phyloP scores from a whole-genome alignment of 2,113 vertebrate species.

The Equus quagga region DNA sequence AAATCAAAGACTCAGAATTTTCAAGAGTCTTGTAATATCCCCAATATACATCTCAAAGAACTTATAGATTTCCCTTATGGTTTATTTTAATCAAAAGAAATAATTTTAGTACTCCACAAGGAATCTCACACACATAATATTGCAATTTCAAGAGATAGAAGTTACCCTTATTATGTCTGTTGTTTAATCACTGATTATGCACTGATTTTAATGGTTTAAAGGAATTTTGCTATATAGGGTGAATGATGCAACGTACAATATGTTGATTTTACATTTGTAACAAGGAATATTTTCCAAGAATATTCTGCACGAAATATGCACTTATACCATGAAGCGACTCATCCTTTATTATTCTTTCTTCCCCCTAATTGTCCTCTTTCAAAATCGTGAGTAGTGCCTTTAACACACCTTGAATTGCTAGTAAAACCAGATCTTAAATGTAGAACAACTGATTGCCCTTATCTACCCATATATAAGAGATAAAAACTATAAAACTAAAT shows the following conservation, averaged over 20 bases:
- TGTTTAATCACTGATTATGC: slow-evolving; percentile 56
- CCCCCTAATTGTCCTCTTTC: not conserved
- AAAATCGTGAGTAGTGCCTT: not conserved
- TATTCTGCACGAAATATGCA: not conserved
- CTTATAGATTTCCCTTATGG: slow-evolving; percentile 59
- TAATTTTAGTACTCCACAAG: slow-evolving; percentile 51
- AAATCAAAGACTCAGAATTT: slow-evolving; percentile 57
- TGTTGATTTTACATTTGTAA: not conserved
- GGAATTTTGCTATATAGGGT: not conserved
- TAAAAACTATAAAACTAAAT: not conserved
- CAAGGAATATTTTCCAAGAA: not conserved
- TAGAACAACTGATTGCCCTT: not conserved
- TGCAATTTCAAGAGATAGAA: slow-evolving; percentile 51
- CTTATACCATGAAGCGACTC: not conserved
- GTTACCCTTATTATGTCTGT: not conserved
- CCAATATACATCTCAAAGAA: slow-evolving; percentile 46
- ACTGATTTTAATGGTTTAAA: slow-evolving; percentile 1
- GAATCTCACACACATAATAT: not conserved
- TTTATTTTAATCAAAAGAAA: slow-evolving; percentile 73
- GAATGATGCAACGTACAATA: not conserved
- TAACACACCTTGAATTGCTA: not conserved
- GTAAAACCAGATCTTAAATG: not conserved
- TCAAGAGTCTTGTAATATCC: slow-evolving; percentile 10
- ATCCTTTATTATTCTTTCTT: not conserved
- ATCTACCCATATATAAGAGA: not conserved